These are phyloP conservation scores for Drosophila cardini DNA, from an alignment of 1,140 invertebrate species.

Conservation along the genomic window DNA sequence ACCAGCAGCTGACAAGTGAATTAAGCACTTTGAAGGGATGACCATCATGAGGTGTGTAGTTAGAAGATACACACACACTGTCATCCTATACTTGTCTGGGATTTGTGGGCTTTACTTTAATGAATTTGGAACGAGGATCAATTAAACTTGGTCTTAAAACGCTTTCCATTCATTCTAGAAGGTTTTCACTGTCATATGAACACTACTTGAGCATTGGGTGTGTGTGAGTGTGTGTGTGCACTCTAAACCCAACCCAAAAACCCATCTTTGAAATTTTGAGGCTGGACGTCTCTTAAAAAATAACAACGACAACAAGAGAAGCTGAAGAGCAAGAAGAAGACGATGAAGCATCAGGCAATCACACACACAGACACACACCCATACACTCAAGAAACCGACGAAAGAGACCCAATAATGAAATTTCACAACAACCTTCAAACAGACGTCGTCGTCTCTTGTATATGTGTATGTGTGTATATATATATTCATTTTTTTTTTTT, in stretches of 20 bases:
- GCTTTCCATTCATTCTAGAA: too few species aligned
- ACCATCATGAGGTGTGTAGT: constrained; percentile 26
- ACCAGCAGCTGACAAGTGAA: constrained; percentile 49
- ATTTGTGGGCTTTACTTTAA: constrained; percentile 37
- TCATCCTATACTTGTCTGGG: constrained; percentile 3
- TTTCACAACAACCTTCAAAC: constrained; percentile 82
- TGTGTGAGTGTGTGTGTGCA: constrained; percentile 15
- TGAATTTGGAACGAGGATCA: neutral
- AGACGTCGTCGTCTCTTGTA: constrained; percentile 61
- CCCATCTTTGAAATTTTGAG: constrained; percentile 70
- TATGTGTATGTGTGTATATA: constrained; percentile 23
- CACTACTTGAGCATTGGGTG: too few species aligned
- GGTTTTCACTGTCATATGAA: too few species aligned
- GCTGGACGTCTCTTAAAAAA: constrained; percentile 80
- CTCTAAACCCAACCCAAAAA: constrained; percentile 72
- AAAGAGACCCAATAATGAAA: constrained; percentile 75
- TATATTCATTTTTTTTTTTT: constrained; percentile 30
- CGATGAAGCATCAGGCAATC: constrained; percentile 62
- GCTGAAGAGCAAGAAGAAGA: neutral
- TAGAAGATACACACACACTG: neutral
- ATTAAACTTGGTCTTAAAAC: too few species aligned
- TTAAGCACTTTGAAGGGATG: constrained; percentile 30
- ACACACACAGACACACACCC: constrained; percentile 28
- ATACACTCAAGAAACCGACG: constrained; percentile 57
- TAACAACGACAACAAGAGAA: constrained; percentile 45